Evolutionary conservation across 2,797 vertebrate genomes (phyloP), one percentile per base, ranked within the genome.

Genomic region (Erithacus rubecula): DNA sequence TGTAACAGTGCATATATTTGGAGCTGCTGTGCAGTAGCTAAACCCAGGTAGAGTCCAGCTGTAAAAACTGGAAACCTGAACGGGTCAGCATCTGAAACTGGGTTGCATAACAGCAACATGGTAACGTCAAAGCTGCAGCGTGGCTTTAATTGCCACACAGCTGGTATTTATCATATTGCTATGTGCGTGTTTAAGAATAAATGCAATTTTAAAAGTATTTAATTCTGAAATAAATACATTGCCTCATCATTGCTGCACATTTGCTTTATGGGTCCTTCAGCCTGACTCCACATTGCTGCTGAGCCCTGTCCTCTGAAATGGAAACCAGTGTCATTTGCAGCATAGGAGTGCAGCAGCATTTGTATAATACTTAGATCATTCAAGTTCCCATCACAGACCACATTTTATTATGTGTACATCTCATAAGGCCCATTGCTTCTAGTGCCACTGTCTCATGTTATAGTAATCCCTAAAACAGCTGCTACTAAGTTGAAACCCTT

Each of bases 181-280:
- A 11, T 51, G 32, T 37, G 12, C 1, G 0, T n/a, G 34, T 72
- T 77, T 60, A 81, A 82, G 47, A 52, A 63, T 39, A 77, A 70
- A 46, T 53, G 19, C 18, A 77, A 77, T 56, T 60, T 24, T 7
- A 72, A 65, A 78, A 21, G 17, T 11, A 60, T 5, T 93, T 72
- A 3, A 55, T 77, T 93, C 52, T 52, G 60, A 94, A 94, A 82
- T 44, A 84, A 62, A 34, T 52, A 37, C 5, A 6, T 32, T 84
- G 22, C 44, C 58, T 53, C 76, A 23, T 34, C 0, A 0, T 39
- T 94, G 60, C 60, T 90, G 32, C 34, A 56, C 3, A 1, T 88
- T 75, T 69, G 30, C 15, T 46, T 44, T 64, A 20, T 10, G 30
- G 46, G 30, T 77, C 27, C 60, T 77, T 76, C 41, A 74, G 19